Base-by-base conservation (phyloP, 1,140 invertebrate genomes). In the Helicoverpa armigera region DNA sequence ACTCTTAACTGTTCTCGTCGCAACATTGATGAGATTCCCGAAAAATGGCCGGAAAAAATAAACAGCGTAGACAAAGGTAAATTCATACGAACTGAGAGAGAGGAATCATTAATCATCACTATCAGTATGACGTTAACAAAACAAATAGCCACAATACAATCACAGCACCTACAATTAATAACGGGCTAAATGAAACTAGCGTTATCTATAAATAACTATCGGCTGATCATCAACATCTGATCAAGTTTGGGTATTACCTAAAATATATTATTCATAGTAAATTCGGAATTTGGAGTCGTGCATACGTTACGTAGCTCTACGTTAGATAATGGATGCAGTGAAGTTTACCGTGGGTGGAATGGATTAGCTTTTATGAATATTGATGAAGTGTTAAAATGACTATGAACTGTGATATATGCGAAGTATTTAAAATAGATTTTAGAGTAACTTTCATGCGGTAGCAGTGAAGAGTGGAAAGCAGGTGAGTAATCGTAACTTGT, bases 1-100 rank as follows among this genome's bases (percentile, higher is more conserved):
- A 94, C 92, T n/a, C 70, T 94, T 29, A 94, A 94, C 69, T 95
- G 94, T 83, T 93, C 92, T 48, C 86, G 90, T 51, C 89, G 91
- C 11, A 84, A 88, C 50, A 88, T 95, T 69, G 75, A 85, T 29
- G 83, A 67, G 35, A 88, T 94, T 50, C 90, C 94, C 13, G 79
- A 81, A 23, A 78, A 70, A 23, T 95, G 92, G 92, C 91, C 93
- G 35, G 83, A 89, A 48, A 82, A 87, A 85, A 82, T 94, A 70
- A 79, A 88, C 77, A 85, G 87, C 72, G 81, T 89, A 74, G 82
- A 89, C 82, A 89, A 91, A 91, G 93, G 92, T 94, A 93, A 88
- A 18, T 56, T 60, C 50, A n/a, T 58, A 75, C 51, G 43, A 65
- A 29, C 7, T 23, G 31, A 48, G 53, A 43, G 51, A 76, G 51